These are phyloP conservation scores for Syrphus vitripennis DNA, from an alignment of 2,888 invertebrate species.

Conservation along the genomic window DNA sequence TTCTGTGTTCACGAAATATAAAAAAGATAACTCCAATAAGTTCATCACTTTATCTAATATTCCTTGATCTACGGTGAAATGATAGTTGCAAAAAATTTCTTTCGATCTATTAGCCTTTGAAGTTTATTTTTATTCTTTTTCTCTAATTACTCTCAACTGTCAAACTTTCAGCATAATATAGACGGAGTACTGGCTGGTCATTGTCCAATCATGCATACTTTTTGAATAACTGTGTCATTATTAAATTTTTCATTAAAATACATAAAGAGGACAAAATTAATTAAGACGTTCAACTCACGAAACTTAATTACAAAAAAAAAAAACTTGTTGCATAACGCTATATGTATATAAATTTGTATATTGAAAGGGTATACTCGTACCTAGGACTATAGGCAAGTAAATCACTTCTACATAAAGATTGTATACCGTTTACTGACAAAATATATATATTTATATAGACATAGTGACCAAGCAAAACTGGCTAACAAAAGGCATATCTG, in stretches of 20 bases:
- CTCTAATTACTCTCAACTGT: background rate
- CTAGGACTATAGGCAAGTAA: no score
- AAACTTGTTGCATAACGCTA: background rate
- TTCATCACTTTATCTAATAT: no score
- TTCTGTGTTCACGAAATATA: no score
- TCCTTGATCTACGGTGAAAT: no score
- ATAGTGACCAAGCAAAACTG: background rate
- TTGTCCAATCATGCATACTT: background rate
- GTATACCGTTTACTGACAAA: background rate
- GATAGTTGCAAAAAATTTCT: no score
- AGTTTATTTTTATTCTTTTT: background rate
- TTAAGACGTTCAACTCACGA: background rate
- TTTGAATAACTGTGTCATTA: background rate
- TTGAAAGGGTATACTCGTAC: background rate
- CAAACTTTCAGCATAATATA: background rate
- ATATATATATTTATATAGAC: no score
- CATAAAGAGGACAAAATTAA: background rate
- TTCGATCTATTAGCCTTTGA: background rate
- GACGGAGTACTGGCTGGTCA: background rate
- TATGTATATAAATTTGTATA: background rate
- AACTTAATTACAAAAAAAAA: background rate
- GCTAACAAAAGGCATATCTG: background rate
- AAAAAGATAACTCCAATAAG: no score
- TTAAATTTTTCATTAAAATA: background rate
- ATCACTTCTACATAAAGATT: background rate